Conservation (phyloP, 1,140 invertebrate species). For the Cyphomyrmex costatus region DNA sequence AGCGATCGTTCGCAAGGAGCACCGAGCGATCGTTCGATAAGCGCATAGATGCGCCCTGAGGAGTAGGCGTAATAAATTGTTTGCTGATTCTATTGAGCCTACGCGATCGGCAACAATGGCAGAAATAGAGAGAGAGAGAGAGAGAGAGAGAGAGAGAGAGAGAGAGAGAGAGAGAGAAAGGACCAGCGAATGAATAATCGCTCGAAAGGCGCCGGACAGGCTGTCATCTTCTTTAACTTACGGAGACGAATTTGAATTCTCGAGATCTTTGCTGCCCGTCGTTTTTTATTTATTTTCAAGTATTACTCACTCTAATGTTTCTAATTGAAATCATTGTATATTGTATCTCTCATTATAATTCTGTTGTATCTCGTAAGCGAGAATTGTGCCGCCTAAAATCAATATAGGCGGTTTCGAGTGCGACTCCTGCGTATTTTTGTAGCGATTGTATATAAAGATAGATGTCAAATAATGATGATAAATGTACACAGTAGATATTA, state of each 20-base stretch:
- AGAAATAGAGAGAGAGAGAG: constrained; percentile 16
- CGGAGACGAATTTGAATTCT: constrained; percentile 31
- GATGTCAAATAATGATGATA: not conserved
- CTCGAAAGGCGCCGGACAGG: constrained; percentile 32
- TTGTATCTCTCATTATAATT: not conserved
- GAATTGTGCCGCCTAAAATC: not conserved
- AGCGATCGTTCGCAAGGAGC: constrained; percentile 73
- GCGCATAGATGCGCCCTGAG: constrained; percentile 73
- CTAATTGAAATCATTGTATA: not conserved
- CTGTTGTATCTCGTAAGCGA: constrained; percentile 3
- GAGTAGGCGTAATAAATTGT: constrained; percentile 78
- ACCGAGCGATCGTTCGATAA: constrained; percentile 74
- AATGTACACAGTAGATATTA: not conserved
- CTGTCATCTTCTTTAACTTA: constrained; percentile 39
- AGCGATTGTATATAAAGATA: not conserved
- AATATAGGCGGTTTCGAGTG: too few species aligned
- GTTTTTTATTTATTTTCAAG: not conserved
- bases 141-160: constrained; percentile 1
- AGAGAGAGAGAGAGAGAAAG: constrained; percentile 34
- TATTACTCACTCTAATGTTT: not conserved
- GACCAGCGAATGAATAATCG: constrained; percentile 47
- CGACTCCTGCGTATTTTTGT: not conserved
- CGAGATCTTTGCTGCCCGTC: not conserved
- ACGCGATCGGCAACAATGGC: constrained; percentile 73
- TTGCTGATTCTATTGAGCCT: constrained; percentile 78